Conservation (phyloP, 2,797 vertebrate genomes). For the Lateolabrax maculatus region DNA sequence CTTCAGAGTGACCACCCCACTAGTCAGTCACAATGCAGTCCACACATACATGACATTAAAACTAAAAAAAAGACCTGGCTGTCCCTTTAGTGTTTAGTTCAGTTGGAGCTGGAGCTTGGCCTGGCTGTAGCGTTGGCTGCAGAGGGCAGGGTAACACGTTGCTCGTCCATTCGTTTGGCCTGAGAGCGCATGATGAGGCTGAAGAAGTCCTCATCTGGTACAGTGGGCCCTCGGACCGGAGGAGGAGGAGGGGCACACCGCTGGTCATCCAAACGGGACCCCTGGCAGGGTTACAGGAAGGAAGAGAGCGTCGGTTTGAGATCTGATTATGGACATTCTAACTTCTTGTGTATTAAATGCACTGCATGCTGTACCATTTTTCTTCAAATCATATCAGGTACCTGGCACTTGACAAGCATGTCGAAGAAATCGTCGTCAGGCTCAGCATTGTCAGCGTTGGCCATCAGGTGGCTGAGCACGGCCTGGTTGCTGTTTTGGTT, state of each 20-base stretch:
- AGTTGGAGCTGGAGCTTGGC: conserved; percentile 58
- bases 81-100: conserved; percentile 51
- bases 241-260: conserved; percentile 93
- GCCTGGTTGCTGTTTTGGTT: conserved; percentile 82
- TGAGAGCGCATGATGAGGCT: conserved; percentile 97
- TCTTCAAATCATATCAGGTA: conserved; percentile 43
- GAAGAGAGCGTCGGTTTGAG: not conserved
- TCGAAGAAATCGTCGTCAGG: conserved; percentile 96
- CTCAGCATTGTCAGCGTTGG: conserved; percentile 83
- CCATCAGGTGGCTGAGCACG: conserved; percentile 88
- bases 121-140: conserved; percentile 74
- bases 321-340: not conserved
- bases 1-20: conserved; percentile 30
- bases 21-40: conserved; percentile 1
- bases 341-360: not conserved
- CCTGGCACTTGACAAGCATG: conserved; percentile 96
- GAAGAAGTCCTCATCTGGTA: conserved; percentile 98
- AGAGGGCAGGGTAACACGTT: conserved; percentile 92
- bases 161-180: conserved; percentile 97
- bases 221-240: conserved; percentile 89
- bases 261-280: conserved; percentile 96
- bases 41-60: conserved; percentile 22
- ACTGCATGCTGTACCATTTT: not conserved
- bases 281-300: conserved; percentile 77
- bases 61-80: not conserved